Conservation (phyloP, 30 jellyfish, hydroid and myxozoan species). For the Aurelia coerulea region DNA sequence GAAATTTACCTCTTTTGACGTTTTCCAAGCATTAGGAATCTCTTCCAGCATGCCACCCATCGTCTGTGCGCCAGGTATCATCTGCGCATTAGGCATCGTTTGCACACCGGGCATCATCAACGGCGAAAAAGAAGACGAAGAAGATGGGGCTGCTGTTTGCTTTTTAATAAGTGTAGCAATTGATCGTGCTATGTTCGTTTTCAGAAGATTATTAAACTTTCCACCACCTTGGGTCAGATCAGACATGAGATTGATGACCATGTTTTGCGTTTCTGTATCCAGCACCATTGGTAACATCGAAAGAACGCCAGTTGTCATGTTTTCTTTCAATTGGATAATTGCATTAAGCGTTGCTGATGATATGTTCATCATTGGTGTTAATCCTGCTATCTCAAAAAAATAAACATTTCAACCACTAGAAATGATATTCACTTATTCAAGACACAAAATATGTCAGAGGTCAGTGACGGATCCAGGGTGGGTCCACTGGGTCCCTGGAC, state of each 20-base stretch:
- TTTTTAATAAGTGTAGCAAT: constrained; percentile 24
- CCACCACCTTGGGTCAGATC: constrained; percentile 71
- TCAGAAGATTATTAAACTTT: constrained; percentile 32
- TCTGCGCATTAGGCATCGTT: background rate
- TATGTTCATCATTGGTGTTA: background rate
- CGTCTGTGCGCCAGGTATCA: too few species aligned
- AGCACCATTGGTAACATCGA: constrained; percentile 34
- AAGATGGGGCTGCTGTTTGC: constrained; percentile 6
- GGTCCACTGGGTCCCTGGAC: too few species aligned
- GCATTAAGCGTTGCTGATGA: constrained; percentile 15
- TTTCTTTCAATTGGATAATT: constrained; percentile 54
- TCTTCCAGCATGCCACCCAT: background rate
- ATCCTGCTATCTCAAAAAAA: background rate
- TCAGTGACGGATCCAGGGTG: too few species aligned
- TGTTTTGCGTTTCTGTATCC: constrained; percentile 64
- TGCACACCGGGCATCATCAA: background rate
- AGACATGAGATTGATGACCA: constrained; percentile 43
- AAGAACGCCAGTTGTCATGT: constrained; percentile 47
- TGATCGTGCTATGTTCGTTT: constrained; percentile 35
- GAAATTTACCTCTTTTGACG: constrained; percentile 71
- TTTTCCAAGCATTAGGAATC: constrained; percentile 40
- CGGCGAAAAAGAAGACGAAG: background rate
- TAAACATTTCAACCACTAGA: background rate
- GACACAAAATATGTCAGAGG: too few species aligned
- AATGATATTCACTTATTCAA: too few species aligned